Base-by-base conservation (phyloP, 2,113 vertebrate species). In the Salvator merianae region DNA sequence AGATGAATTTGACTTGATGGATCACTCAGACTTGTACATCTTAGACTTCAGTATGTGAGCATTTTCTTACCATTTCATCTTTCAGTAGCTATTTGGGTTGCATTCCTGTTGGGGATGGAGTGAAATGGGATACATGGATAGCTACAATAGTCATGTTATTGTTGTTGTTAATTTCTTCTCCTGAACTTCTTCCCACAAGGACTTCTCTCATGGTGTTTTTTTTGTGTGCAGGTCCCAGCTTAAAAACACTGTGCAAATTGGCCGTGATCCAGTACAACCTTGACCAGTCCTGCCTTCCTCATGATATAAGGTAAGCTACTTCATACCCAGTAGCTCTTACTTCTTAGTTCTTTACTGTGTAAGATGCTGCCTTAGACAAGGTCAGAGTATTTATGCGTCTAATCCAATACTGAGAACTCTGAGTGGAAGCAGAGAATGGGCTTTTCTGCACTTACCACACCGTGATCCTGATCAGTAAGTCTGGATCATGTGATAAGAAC, bases 1-100 rank as follows among this genome's bases (percentile, higher is more conserved):
- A 10, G 99, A 99, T 87, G 98, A 99, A 91, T 99, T 99, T 55
- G 98, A 99, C 96, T 96, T 99, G 91, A 99, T 99, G 97, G 99
- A 99, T 97, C 99, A 99, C 93, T 99, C 99, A 1, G 99, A 99
- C 93, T 96, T 99, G 93, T 99, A 99, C 95, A 98, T 99, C 94
- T 96, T 99, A 55, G 99, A 99, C 94, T 99, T 99, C 91, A 97
- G 99, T 99, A 96, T 96, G 99, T 99, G 91, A 87, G 77, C 88
- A n/a, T 70, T 79, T 85, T 47, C n/a, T 84, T 76, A 16, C 1
- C 3, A 66, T 85, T 65, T 34, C 55, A 32, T 36, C 32, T 3
- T 43, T 62, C 1, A 65, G 55, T 22, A 63, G n/a, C 2, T 20
- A 5, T 43, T 53, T 50, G 53, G 74, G 34, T 28, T 34, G 13